Evolutionary conservation across 2,888 invertebrate genomes (phyloP).

Genomic region (Heliconius erato): DNA sequence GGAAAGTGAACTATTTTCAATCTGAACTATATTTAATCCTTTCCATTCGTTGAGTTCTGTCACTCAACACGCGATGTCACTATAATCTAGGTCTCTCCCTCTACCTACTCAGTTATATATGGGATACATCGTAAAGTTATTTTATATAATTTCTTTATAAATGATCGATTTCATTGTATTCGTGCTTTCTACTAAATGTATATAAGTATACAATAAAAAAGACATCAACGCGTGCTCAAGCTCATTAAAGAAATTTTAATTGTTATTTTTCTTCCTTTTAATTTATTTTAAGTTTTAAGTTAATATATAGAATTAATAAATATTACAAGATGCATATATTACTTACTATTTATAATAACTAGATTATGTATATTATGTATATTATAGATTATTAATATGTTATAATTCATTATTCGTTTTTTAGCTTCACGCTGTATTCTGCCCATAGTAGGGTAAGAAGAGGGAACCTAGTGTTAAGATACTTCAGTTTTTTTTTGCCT

Average conservation of each 20-base stretch:
- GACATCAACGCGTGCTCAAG: slow-evolving; percentile 49
- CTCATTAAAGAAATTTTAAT: neutral
- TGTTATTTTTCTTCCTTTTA: neutral
- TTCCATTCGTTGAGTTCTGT: neutral
- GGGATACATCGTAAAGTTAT: neutral
- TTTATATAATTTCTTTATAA: neutral
- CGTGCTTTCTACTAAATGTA: neutral
- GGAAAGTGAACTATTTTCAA: neutral
- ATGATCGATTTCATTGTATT: neutral
- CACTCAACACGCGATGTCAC: neutral
- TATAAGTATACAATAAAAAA: slow-evolving; percentile 25
- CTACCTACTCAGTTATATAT: neutral
- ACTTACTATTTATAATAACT: too few relatives aligned
- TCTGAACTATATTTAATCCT: neutral
- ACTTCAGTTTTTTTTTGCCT: neutral
- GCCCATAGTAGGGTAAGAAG: too few relatives aligned
- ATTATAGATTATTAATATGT: too few relatives aligned
- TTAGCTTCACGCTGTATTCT: too few relatives aligned
- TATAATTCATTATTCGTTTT: too few relatives aligned
- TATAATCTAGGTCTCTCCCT: too few relatives aligned
- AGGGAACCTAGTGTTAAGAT: too few relatives aligned
- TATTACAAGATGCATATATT: too few relatives aligned
- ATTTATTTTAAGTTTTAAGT: neutral
- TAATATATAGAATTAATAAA: neutral
- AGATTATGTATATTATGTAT: too few relatives aligned